Conservation (phyloP, 2,888 invertebrate species). For the Sceliomorpha sp. region DNA sequence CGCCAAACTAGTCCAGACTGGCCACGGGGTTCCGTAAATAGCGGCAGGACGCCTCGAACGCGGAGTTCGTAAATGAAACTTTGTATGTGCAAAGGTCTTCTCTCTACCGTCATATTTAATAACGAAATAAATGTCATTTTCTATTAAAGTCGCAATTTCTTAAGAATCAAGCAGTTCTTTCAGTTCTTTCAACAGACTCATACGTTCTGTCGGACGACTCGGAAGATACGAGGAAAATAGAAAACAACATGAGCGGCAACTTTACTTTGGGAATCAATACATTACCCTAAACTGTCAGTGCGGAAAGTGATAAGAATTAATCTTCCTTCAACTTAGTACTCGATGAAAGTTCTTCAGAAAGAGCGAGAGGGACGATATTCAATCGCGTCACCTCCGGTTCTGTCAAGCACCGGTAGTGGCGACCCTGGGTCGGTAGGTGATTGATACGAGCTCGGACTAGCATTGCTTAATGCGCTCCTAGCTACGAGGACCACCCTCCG, state of each 20-base stretch:
- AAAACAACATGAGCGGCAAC: conserved; percentile 23
- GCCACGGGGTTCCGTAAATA: conserved; percentile 22
- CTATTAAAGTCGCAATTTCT: no score
- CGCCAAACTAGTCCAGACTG: conserved; percentile 37
- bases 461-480: conserved; percentile 72
- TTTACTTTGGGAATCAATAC: conserved; percentile 23
- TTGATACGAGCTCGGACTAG: conserved; percentile 76
- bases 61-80: conserved; percentile 41
- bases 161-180: no score
- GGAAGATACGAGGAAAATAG: not conserved
- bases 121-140: no score
- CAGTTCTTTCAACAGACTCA: no score
- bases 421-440: conserved; percentile 67
- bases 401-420: conserved; percentile 59
- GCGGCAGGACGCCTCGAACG: conserved; percentile 36
- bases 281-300: conserved; percentile 33
- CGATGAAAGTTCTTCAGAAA: conserved; percentile 42
- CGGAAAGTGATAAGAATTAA: conserved; percentile 47
- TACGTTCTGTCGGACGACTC: no score
- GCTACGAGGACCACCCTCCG: conserved; percentile 64
- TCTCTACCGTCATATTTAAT: no score
- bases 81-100: conserved; percentile 40
- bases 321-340: conserved; percentile 41
- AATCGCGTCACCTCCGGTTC: conserved; percentile 73
- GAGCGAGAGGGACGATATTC: conserved; percentile 65